Evolutionary conservation across 2,113 vertebrate species (phyloP).

Genomic region (Callaeas wilsoni): DNA sequence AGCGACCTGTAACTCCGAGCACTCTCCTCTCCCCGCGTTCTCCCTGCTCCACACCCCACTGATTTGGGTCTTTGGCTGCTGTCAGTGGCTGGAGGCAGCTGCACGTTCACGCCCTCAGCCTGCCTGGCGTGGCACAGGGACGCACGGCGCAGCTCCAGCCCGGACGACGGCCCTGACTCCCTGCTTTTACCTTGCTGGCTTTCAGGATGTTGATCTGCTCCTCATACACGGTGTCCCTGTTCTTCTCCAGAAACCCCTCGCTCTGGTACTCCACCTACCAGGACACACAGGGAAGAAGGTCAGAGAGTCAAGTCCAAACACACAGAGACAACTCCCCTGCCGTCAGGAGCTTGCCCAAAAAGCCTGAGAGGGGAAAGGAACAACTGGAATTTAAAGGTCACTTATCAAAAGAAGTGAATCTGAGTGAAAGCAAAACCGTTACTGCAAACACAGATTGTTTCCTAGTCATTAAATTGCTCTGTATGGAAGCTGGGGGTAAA

Average conservation of each 20-base stretch:
- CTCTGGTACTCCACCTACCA: conserved; percentile 48
- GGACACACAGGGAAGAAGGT: background rate
- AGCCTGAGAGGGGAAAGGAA: background rate
- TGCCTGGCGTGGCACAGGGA: background rate
- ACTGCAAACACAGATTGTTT: background rate
- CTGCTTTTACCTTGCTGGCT: conserved; percentile 41
- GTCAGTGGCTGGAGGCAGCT: background rate
- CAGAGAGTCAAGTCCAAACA: background rate
- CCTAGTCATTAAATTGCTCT: background rate
- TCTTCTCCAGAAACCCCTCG: conserved; percentile 50
- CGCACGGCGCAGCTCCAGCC: accelerated
- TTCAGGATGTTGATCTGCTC: conserved; percentile 54
- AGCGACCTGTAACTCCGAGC: accelerated
- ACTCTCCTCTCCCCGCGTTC: background rate
- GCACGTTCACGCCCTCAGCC: background rate
- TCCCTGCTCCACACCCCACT: background rate
- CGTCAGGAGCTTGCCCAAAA: background rate
- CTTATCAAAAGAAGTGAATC: background rate
- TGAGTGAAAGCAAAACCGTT: background rate
- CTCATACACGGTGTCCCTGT: conserved; percentile 32
- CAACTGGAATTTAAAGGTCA: background rate
- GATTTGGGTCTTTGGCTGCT: background rate
- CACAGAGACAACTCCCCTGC: background rate
- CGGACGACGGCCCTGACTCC: accelerated
- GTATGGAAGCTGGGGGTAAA: background rate